A percentile compares a stretch with the other conserved stretches of the same genome.
These are phyloP conservation scores for Thereuonema tuberculata DNA, from an alignment of 1,140 invertebrate species.

Conservation along the genomic window DNA sequence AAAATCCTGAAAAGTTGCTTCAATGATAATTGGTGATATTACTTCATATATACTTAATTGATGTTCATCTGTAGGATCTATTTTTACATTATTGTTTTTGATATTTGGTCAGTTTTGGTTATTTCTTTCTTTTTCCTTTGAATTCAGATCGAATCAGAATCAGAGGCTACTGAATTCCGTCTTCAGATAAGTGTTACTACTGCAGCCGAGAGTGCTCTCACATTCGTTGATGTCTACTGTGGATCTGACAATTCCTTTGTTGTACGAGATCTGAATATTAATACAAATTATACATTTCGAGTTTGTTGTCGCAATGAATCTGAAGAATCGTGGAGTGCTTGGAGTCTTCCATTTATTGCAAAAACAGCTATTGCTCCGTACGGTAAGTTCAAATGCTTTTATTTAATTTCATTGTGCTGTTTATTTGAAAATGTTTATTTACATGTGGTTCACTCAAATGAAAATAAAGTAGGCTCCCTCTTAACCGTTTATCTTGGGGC, in stretches of 20 bases:
- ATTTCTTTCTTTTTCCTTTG: too few species aligned
- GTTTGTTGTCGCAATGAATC: neutral
- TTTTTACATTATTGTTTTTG: too few species aligned
- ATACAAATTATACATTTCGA: neutral
- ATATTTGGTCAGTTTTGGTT: too few species aligned
- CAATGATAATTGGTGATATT: too few species aligned
- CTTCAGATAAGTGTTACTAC: too few species aligned
- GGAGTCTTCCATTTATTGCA: neutral
- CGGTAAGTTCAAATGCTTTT: neutral
- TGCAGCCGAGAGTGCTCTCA: neutral
- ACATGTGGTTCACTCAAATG: too few species aligned
- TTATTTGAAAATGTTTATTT: too few species aligned
- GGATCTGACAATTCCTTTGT: neutral
- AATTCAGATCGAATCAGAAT: neutral
- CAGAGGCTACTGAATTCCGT: neutral
- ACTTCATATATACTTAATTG: too few species aligned
- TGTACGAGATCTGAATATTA: neutral
- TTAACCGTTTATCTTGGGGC: too few species aligned
- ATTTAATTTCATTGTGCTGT: neutral
- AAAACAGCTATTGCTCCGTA: neutral
- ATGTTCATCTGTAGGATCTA: too few species aligned
- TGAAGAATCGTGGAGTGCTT: neutral
- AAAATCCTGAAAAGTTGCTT: too few species aligned
- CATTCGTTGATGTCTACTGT: neutral
- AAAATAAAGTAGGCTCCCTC: too few species aligned